Base-by-base conservation (phyloP, 2,113 vertebrate species). In the Sminthopsis crassicaudata region DNA sequence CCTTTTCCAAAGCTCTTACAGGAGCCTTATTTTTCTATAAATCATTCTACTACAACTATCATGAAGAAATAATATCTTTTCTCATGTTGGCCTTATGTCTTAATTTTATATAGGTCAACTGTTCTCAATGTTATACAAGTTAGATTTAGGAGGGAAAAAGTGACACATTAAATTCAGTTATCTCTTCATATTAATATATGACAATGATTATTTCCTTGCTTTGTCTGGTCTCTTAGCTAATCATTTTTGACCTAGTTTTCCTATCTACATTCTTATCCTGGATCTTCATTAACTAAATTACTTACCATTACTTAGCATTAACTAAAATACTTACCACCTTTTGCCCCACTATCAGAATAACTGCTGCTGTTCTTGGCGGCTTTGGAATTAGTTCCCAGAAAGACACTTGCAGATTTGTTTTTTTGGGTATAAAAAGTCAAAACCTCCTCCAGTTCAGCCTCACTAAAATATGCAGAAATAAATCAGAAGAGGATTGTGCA, bases 401-500 rank as follows among this genome's bases (percentile, higher is more conserved):
- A 99, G 98, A 99, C 97, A 91, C 98, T 99, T 95, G 99, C 98
- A 52, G 99, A 99, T 98, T 99, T 99, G 98, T 99, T 99, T 98
- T 99, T 99, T 96, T 99, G 99, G 0, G 99, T 99, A 97, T 99
- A 99, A 98, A 99, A 99, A 14, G 99, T 99, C 97, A 99, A 98
- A 89, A 99, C 99, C 96, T 99, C 99, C 95, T 99, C 99, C 98
- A 99, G 98, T 96, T 99, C 99, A 53, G 97, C 98, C 98, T 99
- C 99, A 98, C 99, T 99, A 97, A 94, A 98, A 97, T 76, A 96
- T 97, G 94, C 93, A 96, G n/a, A 96, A 97, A 95, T 96, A 97
- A 93, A 89, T 98, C 91, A 98, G 96, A 90, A 96, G 11, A 42
- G 53, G 60, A 95, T 95, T 90, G 54, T 92, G 48, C n/a, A 96